Evolutionary conservation across 2,888 invertebrate genomes (phyloP).

Genomic region (Rhagium mordax): DNA sequence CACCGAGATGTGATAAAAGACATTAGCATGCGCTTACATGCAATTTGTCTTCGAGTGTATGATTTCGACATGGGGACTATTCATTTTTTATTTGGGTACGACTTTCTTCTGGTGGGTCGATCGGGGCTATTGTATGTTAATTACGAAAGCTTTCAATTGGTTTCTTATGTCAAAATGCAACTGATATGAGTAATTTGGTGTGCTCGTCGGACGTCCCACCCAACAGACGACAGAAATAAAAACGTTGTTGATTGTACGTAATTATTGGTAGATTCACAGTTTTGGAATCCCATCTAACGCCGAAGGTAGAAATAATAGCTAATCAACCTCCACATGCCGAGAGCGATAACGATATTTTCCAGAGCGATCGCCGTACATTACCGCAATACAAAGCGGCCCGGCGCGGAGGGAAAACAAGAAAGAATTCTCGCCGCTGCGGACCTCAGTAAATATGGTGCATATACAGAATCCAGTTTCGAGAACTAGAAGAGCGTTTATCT

Average conservation of each 20-base stretch:
- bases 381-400: neutral
- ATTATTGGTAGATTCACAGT: neutral
- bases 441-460: neutral
- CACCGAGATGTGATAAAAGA: slow-evolving; percentile 4
- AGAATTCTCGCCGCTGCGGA: neutral
- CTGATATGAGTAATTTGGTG: slow-evolving; percentile 18
- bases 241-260: neutral
- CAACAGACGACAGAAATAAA: neutral
- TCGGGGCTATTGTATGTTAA: slow-evolving; percentile 33
- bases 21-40: neutral
- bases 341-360: neutral
- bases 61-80: slow-evolving; percentile 11
- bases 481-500: slow-evolving; percentile 21
- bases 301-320: neutral
- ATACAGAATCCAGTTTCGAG: slow-evolving; percentile 6
- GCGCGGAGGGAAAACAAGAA: neutral
- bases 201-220: slow-evolving; percentile 43
- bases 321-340: neutral
- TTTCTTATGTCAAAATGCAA: slow-evolving; percentile 21
- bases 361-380: neutral
- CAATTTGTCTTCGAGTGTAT: slow-evolving; percentile 1
- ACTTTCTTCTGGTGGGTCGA: slow-evolving; percentile 33
- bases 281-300: neutral
- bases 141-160: slow-evolving; percentile 21
- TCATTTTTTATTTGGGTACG: neutral